Conservation (phyloP, 2,888 invertebrate genomes). For the Linnaemya tessellans region DNA sequence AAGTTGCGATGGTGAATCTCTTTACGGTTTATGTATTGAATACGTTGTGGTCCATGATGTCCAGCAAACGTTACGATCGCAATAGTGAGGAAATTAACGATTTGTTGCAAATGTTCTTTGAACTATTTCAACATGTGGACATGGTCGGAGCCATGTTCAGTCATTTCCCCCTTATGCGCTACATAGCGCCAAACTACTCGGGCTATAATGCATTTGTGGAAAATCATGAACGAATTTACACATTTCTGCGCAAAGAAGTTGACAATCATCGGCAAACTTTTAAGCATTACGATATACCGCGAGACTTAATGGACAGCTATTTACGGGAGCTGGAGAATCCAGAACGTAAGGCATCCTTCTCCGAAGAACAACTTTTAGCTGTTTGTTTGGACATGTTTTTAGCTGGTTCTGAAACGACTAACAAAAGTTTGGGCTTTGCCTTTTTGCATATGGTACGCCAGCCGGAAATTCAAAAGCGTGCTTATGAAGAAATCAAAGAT, state of each 20-base stretch:
- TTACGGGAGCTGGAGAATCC: slow-evolving; percentile 87
- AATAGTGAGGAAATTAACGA: slow-evolving; percentile 88
- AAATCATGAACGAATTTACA: slow-evolving; percentile 89
- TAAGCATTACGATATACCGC: slow-evolving; percentile 85
- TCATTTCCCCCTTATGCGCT: slow-evolving; percentile 89
- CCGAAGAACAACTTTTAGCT: slow-evolving; percentile 90
- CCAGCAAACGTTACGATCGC: slow-evolving; percentile 88
- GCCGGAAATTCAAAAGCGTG: slow-evolving; percentile 89
- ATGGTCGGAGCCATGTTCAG: slow-evolving; percentile 92
- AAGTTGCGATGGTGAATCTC: slow-evolving; percentile 88
- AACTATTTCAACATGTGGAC: slow-evolving; percentile 89
- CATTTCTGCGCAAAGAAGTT: slow-evolving; percentile 89
- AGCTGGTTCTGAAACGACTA: slow-evolving; percentile 94
- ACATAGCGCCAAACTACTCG: slow-evolving; percentile 89
- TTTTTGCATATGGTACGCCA: slow-evolving; percentile 89
- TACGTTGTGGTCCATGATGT: slow-evolving; percentile 93
- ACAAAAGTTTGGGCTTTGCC: slow-evolving; percentile 90
- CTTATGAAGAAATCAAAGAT: slow-evolving; percentile 90
- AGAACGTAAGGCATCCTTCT: slow-evolving; percentile 85
- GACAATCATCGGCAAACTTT: slow-evolving; percentile 88
- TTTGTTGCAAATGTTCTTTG: slow-evolving; percentile 88
- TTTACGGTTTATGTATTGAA: slow-evolving; percentile 91
- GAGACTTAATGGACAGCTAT: slow-evolving; percentile 93
- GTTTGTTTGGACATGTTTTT: slow-evolving; percentile 93
- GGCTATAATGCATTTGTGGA: slow-evolving; percentile 90